These are phyloP conservation scores for Echeneis naucrates DNA, from an alignment of 2,797 vertebrate species.

Conservation along the genomic window DNA sequence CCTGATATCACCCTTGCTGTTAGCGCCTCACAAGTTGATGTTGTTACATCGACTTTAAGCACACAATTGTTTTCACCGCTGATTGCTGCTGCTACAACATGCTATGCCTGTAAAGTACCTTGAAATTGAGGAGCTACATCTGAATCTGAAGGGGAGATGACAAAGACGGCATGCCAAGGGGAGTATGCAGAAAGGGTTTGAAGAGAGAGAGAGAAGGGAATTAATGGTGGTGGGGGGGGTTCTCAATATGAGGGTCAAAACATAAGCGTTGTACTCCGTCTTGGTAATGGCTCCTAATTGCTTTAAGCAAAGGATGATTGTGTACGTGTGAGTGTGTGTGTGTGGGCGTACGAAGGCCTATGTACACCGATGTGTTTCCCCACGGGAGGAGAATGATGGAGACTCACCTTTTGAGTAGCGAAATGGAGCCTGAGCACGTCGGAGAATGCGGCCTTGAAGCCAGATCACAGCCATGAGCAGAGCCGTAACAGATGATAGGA, in stretches of 20 bases:
- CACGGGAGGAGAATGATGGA: conserved; percentile 67
- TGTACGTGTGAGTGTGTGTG: conserved; percentile 27
- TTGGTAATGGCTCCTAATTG: conserved; percentile 66
- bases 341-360: conserved; percentile 23
- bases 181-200: not conserved
- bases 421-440: conserved; percentile 59
- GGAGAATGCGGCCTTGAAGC: conserved; percentile 78
- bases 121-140: conserved; percentile 71
- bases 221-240: no score
- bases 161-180: conserved; percentile 3
- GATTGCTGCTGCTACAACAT: conserved; percentile 57
- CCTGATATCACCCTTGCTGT: conserved; percentile 29
- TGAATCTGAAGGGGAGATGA: conserved; percentile 54
- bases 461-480: conserved; percentile 75
- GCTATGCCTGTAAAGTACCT: conserved; percentile 71
- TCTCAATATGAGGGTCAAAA: conserved; percentile 40
- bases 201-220: conserved; percentile 5
- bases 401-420: conserved; percentile 77
- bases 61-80: conserved; percentile 65
- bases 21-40: conserved; percentile 52
- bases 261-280: conserved; percentile 53
- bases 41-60: conserved; percentile 66
- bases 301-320: conserved; percentile 49
- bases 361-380: conserved; percentile 48
- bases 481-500: conserved; percentile 78